Percentiles rank a stretch among this genome's conserved stretches.
These are phyloP conservation scores for Recurvirostra avosetta DNA, from an alignment of 2,113 vertebrate species.

Conservation along the genomic window DNA sequence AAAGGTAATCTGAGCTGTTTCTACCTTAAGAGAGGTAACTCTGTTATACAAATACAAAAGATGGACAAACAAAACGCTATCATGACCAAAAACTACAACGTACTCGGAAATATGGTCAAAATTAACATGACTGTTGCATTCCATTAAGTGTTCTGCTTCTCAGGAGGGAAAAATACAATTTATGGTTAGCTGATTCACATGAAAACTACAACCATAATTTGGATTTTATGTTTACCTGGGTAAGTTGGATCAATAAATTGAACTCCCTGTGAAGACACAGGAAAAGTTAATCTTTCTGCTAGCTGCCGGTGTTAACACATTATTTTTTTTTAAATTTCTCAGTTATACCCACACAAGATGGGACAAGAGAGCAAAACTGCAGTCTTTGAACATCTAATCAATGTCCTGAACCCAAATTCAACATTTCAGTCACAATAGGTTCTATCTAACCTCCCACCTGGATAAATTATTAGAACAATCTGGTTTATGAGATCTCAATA, in stretches of 20 bases:
- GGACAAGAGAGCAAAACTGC: not conserved
- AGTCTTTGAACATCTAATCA: not conserved
- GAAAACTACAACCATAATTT: not conserved
- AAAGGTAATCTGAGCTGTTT: not conserved
- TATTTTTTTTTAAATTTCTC: not conserved
- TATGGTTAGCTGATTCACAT: not conserved
- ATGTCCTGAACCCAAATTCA: not conserved
- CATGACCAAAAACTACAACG: not conserved
- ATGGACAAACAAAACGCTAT: not conserved
- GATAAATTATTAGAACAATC: not conserved
- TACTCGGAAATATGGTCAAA: not conserved
- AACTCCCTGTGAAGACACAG: not conserved
- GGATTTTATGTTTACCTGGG: not conserved
- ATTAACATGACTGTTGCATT: not conserved
- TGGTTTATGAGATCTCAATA: not conserved
- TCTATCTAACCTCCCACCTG: not conserved
- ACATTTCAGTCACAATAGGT: not conserved
- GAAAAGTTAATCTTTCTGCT: not conserved
- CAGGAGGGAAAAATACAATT: not conserved
- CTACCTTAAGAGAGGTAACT: not conserved
- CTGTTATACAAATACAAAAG: not conserved
- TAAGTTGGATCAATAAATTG: not conserved
- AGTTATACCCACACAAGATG: not conserved
- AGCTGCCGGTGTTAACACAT: not conserved
- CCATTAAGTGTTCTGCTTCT: not conserved